Conservation (phyloP, 2,797 vertebrate species). For the Labroides dimidiatus region DNA sequence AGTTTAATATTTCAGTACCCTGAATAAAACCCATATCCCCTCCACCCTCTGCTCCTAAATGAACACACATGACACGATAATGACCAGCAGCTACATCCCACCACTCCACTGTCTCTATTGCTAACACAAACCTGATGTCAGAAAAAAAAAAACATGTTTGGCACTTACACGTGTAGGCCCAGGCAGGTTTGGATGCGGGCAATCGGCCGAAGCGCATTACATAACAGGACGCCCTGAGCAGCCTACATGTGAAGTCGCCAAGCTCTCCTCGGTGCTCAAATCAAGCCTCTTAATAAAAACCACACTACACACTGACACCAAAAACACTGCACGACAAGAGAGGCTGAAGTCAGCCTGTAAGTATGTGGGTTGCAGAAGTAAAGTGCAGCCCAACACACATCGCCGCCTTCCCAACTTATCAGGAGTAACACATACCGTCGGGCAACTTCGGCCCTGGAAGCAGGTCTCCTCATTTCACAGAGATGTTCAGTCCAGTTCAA, state of each 20-base stretch:
- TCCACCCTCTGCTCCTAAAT: background rate
- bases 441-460: slow-evolving; percentile 49
- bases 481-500: slow-evolving; percentile 24
- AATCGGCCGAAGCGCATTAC: slow-evolving; percentile 68
- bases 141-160: slow-evolving; percentile 46
- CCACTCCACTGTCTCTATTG: background rate
- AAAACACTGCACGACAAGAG: slow-evolving; percentile 9
- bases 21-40: background rate
- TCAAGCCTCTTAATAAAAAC: slow-evolving; percentile 36
- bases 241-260: slow-evolving; percentile 58
- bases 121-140: slow-evolving; percentile 16
- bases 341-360: slow-evolving; percentile 32
- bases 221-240: slow-evolving; percentile 74
- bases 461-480: slow-evolving; percentile 12
- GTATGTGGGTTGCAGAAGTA: slow-evolving; percentile 20
- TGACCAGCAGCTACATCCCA: background rate
- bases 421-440: slow-evolving; percentile 53
- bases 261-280: slow-evolving; percentile 38
- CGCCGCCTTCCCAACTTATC: slow-evolving; percentile 45
- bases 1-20: background rate
- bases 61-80: background rate
- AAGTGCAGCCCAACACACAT: slow-evolving; percentile 45
- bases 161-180: slow-evolving; percentile 61
- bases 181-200: slow-evolving; percentile 54
- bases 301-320: slow-evolving; percentile 33